phyloP scores from a whole-genome alignment of 2,888 invertebrate genomes.

The Hemicrepidius hirtus region DNA sequence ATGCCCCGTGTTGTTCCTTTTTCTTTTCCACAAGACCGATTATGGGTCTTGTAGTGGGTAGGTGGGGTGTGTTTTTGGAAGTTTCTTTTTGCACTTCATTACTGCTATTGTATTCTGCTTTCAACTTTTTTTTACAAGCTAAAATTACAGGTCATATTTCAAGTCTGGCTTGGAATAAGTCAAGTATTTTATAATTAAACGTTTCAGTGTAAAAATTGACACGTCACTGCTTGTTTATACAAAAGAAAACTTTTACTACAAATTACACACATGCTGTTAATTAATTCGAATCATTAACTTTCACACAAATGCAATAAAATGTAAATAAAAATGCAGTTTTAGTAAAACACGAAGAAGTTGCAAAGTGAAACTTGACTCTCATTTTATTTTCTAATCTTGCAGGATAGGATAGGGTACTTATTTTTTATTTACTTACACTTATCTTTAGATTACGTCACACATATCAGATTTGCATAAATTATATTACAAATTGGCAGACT shows the following conservation, averaged over 20 bases:
- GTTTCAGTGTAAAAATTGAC: no score
- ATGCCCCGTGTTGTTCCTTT: slow-evolving; percentile 11
- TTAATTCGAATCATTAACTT: slow-evolving; percentile 3
- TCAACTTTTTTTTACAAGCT: neutral
- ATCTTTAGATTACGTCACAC: neutral
- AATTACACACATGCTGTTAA: neutral
- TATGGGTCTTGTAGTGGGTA: slow-evolving; percentile 25
- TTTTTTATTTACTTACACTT: no score
- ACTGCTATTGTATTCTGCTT: slow-evolving; percentile 25
- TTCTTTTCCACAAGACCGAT: slow-evolving; percentile 31
- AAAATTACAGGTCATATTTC: neutral
- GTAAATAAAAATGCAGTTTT: neutral
- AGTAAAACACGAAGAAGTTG: neutral
- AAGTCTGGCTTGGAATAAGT: neutral
- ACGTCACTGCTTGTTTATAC: no score
- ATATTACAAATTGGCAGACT: slow-evolving; percentile 32
- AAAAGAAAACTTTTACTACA: neutral
- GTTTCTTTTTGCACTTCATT: slow-evolving; percentile 9
- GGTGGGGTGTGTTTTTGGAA: slow-evolving; percentile 25
- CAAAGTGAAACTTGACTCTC: slow-evolving; percentile 12
- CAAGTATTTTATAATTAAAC: no score
- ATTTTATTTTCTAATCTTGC: slow-evolving; percentile 3
- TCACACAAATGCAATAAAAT: neutral
- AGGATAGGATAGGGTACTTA: no score
- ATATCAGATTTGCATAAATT: slow-evolving; percentile 31